Evolutionary conservation across 1,140 invertebrate genomes (phyloP).

Genomic region (Conus ventricosus): DNA sequence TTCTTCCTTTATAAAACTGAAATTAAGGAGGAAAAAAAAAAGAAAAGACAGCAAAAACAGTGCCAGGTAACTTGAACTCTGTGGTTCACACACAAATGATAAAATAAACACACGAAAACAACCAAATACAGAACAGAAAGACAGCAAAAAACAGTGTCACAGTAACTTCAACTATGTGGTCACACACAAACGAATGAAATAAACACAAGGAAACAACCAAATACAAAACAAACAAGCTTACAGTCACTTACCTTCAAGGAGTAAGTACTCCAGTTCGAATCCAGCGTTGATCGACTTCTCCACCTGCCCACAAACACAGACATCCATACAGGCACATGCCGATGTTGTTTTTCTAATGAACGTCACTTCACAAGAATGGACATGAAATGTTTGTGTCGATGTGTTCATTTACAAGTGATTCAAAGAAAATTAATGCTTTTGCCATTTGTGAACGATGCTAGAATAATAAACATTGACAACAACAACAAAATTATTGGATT

Average conservation of each 20-base stretch:
- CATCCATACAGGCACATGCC: neutral
- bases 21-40: neutral
- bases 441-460: too few relatives aligned
- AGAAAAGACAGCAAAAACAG: neutral
- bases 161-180: too few relatives aligned
- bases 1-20: neutral
- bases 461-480: too few relatives aligned
- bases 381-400: too few relatives aligned
- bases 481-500: too few relatives aligned
- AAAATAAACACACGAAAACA: neutral
- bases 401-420: too few relatives aligned
- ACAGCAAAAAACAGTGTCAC: neutral
- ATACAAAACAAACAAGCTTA: neutral
- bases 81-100: too few relatives aligned
- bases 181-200: neutral
- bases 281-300: constrained; percentile 80
- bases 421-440: too few relatives aligned
- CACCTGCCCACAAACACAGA: constrained; percentile 15
- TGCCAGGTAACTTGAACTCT: neutral
- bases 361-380: too few relatives aligned
- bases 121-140: neutral
- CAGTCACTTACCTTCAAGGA: constrained; percentile 85
- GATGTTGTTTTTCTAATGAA: too few relatives aligned
- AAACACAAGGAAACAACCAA: neutral
- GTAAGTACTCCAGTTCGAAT: constrained; percentile 93